Conservation (phyloP, 2,888 invertebrate species). For the Catocala fraxini region DNA sequence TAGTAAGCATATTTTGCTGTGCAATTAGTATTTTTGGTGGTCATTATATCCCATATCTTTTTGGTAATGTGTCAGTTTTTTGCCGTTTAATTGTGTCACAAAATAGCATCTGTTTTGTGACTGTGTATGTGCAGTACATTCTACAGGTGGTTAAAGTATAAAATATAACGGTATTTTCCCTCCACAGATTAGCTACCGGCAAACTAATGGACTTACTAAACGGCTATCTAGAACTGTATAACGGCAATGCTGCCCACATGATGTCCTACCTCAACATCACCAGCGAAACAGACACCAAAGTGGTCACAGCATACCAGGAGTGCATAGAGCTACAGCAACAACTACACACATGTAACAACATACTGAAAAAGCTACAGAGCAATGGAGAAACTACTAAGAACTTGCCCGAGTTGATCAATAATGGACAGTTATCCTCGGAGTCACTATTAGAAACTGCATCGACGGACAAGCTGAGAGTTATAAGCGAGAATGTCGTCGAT, state of each 20-base stretch:
- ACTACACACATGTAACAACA: constrained; percentile 93
- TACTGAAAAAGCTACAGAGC: constrained; percentile 91
- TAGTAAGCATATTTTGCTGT: too few species aligned
- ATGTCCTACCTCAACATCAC: constrained; percentile 92
- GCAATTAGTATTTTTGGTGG: too few species aligned
- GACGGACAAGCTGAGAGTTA: constrained; percentile 94
- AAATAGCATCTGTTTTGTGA: too few species aligned
- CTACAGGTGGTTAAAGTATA: too few species aligned
- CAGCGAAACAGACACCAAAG: constrained; percentile 88
- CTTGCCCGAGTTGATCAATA: constrained; percentile 67
- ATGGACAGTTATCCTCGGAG: constrained; percentile 71
- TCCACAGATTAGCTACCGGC: constrained; percentile 94
- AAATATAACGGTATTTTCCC: not conserved
- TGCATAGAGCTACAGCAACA: constrained; percentile 96
- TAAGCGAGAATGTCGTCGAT: constrained; percentile 94
- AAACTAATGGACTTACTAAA: constrained; percentile 93
- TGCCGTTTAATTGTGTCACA: too few species aligned
- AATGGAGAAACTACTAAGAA: constrained; percentile 75
- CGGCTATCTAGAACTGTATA: constrained; percentile 93
- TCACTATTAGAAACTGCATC: constrained; percentile 89
- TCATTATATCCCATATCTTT: too few species aligned
- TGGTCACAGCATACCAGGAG: constrained; percentile 88
- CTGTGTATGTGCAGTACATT: too few species aligned
- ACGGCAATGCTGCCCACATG: constrained; percentile 94
- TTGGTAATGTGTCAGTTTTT: too few species aligned